These are phyloP conservation scores for Bombus terrestris DNA, from an alignment of 1,140 invertebrate species.

Conservation along the genomic window DNA sequence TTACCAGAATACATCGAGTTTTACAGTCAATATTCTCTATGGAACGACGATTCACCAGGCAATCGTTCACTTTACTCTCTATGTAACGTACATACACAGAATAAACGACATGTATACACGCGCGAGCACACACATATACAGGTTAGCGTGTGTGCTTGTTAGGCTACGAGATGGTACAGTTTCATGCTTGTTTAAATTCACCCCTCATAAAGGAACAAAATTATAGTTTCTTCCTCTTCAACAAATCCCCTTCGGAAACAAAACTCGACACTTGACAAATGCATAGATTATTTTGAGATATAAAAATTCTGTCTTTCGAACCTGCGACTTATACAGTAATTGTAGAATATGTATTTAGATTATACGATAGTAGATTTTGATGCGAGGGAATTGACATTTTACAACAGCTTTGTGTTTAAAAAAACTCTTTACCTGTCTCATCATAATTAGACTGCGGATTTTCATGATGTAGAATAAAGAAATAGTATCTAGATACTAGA, in stretches of 20 bases:
- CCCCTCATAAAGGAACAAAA: neutral
- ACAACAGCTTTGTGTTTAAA: constrained; percentile 7
- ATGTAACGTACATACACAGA: constrained; percentile 61
- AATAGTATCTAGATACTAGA: neutral
- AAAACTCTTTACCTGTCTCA: neutral
- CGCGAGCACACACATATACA: constrained; percentile 1
- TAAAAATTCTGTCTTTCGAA: neutral
- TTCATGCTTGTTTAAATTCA: neutral
- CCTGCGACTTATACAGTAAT: constrained; percentile 13
- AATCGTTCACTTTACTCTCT: constrained; percentile 44
- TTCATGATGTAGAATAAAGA: neutral
- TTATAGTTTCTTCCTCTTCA: neutral
- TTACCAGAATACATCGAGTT: constrained; percentile 69
- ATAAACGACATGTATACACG: constrained; percentile 58
- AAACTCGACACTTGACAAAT: neutral
- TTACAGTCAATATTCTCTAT: constrained; percentile 66
- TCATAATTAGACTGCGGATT: neutral
- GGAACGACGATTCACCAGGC: constrained; percentile 49
- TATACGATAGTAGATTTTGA: neutral
- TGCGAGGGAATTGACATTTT: constrained; percentile 53
- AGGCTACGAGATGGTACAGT: constrained; percentile 37
- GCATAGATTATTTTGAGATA: neutral
- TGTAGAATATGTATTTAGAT: neutral
- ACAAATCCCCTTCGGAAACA: neutral
- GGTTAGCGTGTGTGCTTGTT: constrained; percentile 21